Conservation (phyloP, 2,113 vertebrate species). For the Protobothrops flavoviridis region DNA sequence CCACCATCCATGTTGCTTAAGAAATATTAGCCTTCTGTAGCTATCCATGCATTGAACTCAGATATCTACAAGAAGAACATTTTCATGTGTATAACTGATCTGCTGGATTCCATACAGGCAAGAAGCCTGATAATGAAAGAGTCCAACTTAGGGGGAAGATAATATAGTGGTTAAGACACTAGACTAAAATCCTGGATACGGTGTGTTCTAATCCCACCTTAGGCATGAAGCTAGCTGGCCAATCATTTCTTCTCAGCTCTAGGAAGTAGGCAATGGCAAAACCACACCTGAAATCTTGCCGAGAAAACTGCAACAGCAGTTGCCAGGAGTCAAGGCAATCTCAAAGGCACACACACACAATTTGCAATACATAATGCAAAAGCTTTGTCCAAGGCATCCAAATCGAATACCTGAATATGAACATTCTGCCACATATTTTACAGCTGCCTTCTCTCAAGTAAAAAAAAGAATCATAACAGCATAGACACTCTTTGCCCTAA, state of each 20-base stretch:
- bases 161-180: not conserved
- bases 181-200: not conserved
- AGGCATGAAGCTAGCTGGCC: not conserved
- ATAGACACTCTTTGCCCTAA: not conserved
- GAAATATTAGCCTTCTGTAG: not conserved
- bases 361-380: not conserved
- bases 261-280: not conserved
- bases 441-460: not conserved
- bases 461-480: not conserved
- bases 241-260: not conserved
- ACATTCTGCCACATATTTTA: not conserved
- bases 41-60: not conserved
- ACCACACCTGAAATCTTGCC: not conserved
- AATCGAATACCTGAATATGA: not conserved
- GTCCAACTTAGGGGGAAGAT: not conserved
- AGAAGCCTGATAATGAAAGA: not conserved
- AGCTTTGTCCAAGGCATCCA: not conserved
- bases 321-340: not conserved
- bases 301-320: not conserved
- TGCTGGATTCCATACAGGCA: not conserved
- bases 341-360: not conserved
- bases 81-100: not conserved
- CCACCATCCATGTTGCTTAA: not conserved
- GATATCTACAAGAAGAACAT: not conserved
- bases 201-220: not conserved